Conservation (phyloP, 2,888 invertebrate species). For the Troilus luridus region DNA sequence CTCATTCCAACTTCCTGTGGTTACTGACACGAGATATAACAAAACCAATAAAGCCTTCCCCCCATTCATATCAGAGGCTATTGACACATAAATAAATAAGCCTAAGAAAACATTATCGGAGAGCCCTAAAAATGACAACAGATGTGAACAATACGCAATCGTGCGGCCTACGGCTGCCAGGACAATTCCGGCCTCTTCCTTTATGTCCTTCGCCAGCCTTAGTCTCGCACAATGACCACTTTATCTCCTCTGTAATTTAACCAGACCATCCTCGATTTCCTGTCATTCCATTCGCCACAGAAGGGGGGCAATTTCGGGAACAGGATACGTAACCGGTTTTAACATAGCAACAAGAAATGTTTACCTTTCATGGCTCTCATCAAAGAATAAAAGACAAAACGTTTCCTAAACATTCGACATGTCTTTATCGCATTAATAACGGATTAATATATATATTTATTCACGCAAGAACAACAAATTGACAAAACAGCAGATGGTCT, state of each 20-base stretch:
- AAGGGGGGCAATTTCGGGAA: neutral
- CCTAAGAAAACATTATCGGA: neutral
- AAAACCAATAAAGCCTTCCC: neutral
- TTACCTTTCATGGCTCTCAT: too few species aligned
- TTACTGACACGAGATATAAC: neutral
- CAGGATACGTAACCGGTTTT: neutral
- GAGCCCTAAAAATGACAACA: neutral
- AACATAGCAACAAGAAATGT: neutral
- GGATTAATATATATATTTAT: too few species aligned
- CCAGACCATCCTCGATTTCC: conserved; percentile 9
- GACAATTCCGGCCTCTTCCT: conserved; percentile 16
- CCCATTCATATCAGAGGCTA: neutral
- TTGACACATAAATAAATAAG: neutral
- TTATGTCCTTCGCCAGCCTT: conserved; percentile 9
- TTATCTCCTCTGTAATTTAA: conserved; percentile 44
- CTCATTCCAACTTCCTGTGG: neutral
- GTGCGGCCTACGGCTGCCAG: neutral
- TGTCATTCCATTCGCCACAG: neutral
- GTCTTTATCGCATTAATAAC: too few species aligned
- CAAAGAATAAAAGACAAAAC: too few species aligned
- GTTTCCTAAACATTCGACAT: too few species aligned
- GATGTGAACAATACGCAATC: conserved; percentile 33
- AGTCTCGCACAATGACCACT: neutral
- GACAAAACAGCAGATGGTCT: too few species aligned
- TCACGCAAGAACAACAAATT: too few species aligned